These are phyloP conservation scores for Thaumetopoea pityocampa DNA, from an alignment of 1,140 invertebrate genomes.

Conservation along the genomic window DNA sequence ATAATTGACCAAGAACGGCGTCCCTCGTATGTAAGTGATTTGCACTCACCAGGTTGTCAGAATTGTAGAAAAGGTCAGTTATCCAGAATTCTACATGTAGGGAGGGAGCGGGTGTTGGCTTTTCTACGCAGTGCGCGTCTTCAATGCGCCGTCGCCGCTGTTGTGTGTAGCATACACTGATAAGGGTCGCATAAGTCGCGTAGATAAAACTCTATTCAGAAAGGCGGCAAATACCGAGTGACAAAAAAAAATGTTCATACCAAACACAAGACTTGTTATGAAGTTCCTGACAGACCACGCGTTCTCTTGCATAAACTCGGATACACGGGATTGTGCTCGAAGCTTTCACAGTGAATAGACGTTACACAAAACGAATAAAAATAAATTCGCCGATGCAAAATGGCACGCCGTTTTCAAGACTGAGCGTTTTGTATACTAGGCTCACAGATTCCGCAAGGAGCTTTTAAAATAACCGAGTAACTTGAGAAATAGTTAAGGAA, in stretches of 20 bases:
- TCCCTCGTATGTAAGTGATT: constrained; percentile 46
- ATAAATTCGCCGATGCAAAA: constrained; percentile 22
- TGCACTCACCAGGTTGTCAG: constrained; percentile 41
- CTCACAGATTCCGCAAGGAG: constrained; percentile 7
- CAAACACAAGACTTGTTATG: too few relatives aligned
- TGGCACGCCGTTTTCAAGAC: constrained; percentile 18
- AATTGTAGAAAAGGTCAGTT: constrained; percentile 12
- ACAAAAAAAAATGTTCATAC: too few relatives aligned
- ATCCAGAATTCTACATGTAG: constrained; percentile 8
- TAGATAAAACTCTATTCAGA: too few relatives aligned
- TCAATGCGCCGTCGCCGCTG: constrained; percentile 8
- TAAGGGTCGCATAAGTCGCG: constrained; percentile 8
- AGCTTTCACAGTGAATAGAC: constrained; percentile 23
- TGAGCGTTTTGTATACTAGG: constrained; percentile 25
- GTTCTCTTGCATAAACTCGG: too few relatives aligned
- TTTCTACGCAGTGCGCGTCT: too few relatives aligned
- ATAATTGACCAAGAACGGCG: constrained; percentile 30
- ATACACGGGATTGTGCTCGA: constrained; percentile 8
- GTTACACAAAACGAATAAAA: constrained; percentile 11
- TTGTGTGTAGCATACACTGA: constrained; percentile 19
- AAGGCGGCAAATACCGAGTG: too few relatives aligned
- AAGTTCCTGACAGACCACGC: too few relatives aligned
- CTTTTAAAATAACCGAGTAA: too few relatives aligned
- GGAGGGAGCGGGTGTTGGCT: constrained; percentile 2
- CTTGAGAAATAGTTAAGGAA: too few relatives aligned